Evolutionary conservation across 1,140 invertebrate species (phyloP).

Genomic region (Tribolium castaneum): DNA sequence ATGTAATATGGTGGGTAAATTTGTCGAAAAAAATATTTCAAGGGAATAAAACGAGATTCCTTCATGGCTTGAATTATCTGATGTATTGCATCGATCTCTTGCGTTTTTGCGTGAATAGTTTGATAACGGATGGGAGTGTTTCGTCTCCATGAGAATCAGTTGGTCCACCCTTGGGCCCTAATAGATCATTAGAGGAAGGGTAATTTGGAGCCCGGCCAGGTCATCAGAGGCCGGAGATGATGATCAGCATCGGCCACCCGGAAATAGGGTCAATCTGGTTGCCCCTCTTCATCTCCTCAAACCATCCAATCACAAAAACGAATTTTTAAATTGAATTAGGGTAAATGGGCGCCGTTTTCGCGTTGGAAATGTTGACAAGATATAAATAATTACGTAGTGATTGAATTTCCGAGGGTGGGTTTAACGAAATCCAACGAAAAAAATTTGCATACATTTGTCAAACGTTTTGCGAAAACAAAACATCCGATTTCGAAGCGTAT

Average conservation of each 20-base stretch:
- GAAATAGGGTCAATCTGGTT: conserved; percentile 41
- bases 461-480: neutral
- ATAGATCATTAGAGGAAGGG: conserved; percentile 42
- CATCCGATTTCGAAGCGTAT: neutral
- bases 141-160: conserved; percentile 12
- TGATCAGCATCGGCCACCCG: conserved; percentile 38
- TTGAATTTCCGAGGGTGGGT: neutral
- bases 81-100: neutral
- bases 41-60: neutral
- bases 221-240: conserved; percentile 43
- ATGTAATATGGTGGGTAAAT: too few species aligned
- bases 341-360: conserved; percentile 22
- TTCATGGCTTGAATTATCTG: neutral
- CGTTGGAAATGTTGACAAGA: neutral
- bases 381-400: conserved; percentile 9
- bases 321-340: conserved; percentile 30
- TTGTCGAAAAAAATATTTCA: too few species aligned
- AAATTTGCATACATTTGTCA: neutral
- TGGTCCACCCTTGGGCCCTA: conserved; percentile 27
- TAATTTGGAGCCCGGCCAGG: conserved; percentile 41
- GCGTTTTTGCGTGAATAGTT: neutral
- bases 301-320: conserved; percentile 34
- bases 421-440: neutral
- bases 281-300: conserved; percentile 1
- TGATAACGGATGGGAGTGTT: conserved; percentile 11